Evolutionary conservation across 2,888 invertebrate species (phyloP), one percentile per base, ranked within the genome.

Genomic region (Thalpophila matura): DNA sequence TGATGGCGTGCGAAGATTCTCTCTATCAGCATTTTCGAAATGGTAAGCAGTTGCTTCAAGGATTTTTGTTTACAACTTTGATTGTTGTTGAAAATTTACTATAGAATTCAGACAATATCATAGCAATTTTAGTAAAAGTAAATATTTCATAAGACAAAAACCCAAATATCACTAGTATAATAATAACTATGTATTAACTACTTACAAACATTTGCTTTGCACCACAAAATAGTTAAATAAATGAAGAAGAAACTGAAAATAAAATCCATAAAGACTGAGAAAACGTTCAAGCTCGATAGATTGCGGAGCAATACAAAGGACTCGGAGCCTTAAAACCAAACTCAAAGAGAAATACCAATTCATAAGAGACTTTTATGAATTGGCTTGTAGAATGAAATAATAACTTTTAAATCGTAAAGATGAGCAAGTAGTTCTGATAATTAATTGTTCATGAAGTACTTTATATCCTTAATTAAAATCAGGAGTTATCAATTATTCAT

Each of bases 1-100:
- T 64, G 59, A 77, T 63, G 69, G 72, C 51, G 73, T 75, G 79
- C 72, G 72, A 80, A 83, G 75, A 83, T 77, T 79, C 49, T 45
- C 70, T 45, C 68, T 55, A 79, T 74, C 74, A 71, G 62, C 69
- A 57, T 72, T 75, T 68, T 46, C 18, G 43, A 46, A 77, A 76
- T 74, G 47, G 54, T 64, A 37, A 62, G 45, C 51, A 38, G 67
- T 51, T 57, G 53, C 43, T 64, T 43, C 12, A 33, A 51, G 43
- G 18, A 58, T 58, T 16, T 74, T 46, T 42, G 37, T 49, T 61
- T 43, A 26, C 53, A 61, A 53, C 50, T 58, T 49, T 64, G 61
- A 63, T 72, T 59, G 50, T 47, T 22, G 35, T 42, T 16, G 31
- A 10, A 27, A 31, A 37, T 51, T 63, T 40, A 3, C 4, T 62